These are phyloP conservation scores for Leptura quadrifasciata DNA, from an alignment of 2,888 invertebrate species.

Conservation along the genomic window DNA sequence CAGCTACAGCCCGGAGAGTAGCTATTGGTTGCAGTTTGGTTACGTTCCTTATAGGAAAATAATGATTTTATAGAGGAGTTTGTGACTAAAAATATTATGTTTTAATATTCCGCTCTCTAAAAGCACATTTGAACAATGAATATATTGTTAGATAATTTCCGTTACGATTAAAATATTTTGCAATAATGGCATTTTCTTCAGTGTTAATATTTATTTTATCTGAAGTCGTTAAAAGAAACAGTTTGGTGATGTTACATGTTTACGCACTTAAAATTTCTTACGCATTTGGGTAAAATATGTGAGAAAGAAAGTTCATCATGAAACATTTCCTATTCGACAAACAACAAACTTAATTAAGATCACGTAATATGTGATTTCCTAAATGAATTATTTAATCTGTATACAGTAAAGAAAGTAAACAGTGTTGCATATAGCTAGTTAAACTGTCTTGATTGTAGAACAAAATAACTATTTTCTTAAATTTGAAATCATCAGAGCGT, in stretches of 20 bases:
- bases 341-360: constrained; percentile 32
- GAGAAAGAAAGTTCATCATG: constrained; percentile 9
- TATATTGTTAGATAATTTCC: too few species aligned
- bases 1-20: too few species aligned
- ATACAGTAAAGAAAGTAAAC: constrained; percentile 28
- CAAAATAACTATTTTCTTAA: constrained; percentile 7
- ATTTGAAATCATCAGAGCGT: background rate
- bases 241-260: background rate
- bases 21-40: too few species aligned
- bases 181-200: too few species aligned
- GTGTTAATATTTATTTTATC: background rate
- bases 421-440: constrained; percentile 24
- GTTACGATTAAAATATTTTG: too few species aligned
- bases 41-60: too few species aligned
- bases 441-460: background rate
- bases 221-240: background rate
- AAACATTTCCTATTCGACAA: constrained; percentile 22
- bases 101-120: too few species aligned
- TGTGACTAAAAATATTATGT: too few species aligned
- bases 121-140: too few species aligned
- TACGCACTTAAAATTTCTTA: background rate
- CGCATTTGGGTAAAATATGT: background rate
- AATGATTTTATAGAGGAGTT: too few species aligned
- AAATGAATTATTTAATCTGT: constrained; percentile 36
- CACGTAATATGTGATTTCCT: constrained; percentile 31